phyloP scores from a whole-genome alignment of 2,888 invertebrate genomes.

The Geophilus truncorum region DNA sequence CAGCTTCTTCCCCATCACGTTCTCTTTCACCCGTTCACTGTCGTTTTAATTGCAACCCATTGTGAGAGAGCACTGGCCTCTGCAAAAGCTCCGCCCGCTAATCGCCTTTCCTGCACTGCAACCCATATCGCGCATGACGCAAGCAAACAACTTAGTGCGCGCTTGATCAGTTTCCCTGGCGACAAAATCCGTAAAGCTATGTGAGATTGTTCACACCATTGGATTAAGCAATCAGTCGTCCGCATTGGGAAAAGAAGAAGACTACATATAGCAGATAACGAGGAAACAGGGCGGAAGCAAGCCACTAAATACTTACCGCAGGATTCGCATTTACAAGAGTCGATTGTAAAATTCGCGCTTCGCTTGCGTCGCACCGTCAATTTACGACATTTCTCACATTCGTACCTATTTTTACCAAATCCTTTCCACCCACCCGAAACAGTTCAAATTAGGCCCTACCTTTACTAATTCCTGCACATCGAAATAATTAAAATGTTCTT shows the following conservation, averaged over 20 bases:
- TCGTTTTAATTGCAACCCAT: conserved; percentile 20
- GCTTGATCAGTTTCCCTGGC: conserved; percentile 8
- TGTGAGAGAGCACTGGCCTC: conserved; percentile 20
- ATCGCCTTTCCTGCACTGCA: conserved; percentile 16
- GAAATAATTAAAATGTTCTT: not conserved
- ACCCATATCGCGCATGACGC: conserved; percentile 10
- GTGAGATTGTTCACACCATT: conserved; percentile 16
- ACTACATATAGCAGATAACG: conserved; percentile 7
- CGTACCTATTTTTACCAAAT: not conserved
- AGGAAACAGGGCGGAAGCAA: conserved; percentile 11
- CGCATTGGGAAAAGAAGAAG: conserved; percentile 7
- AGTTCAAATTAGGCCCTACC: not conserved
- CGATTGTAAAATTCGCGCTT: not conserved
- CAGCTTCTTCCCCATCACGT: conserved; percentile 5
- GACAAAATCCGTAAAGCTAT: conserved; percentile 20
- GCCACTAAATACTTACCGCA: conserved; percentile 8
- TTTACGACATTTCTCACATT: not conserved
- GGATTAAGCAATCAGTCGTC: conserved; percentile 20
- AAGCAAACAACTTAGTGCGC: conserved; percentile 16
- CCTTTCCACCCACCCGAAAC: not conserved
- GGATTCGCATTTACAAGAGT: not conserved
- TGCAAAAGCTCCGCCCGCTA: conserved; percentile 20
- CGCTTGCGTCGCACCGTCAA: not conserved
- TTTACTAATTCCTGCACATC: not conserved
- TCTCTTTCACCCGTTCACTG: conserved; percentile 20